A percentile compares a stretch with the other conserved stretches of the same genome.
Conservation (phyloP, 2,888 invertebrate species). For the Sepiola atlantica region DNA sequence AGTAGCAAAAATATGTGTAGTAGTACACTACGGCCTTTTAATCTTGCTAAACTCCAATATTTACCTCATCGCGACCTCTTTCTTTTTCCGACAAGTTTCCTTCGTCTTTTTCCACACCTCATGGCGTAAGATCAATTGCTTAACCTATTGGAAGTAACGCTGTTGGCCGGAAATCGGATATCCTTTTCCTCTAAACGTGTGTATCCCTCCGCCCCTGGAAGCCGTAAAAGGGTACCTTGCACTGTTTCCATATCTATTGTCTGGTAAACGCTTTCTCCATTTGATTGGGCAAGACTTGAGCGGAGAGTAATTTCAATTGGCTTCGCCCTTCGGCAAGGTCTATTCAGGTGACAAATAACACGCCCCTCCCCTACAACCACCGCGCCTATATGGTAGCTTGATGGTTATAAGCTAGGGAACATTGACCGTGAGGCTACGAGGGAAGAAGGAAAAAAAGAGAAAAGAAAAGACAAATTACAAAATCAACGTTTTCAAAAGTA, state of each 20-base stretch:
- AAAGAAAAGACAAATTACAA: too few species aligned
- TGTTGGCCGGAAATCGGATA: not conserved
- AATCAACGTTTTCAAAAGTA: too few species aligned
- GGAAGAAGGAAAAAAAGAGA: too few species aligned
- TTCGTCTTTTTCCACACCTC: not conserved
- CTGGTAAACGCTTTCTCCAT: not conserved
- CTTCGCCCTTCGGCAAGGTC: not conserved
- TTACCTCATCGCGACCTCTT: too few species aligned
- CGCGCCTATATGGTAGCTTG: not conserved
- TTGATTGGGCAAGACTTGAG: not conserved
- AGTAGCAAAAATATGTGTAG: too few species aligned
- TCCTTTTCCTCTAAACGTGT: not conserved
- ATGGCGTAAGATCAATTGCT: conserved; percentile 8
- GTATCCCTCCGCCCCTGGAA: not conserved
- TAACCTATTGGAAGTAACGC: conserved; percentile 15
- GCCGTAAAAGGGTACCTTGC: not conserved
- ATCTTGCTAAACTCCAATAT: too few species aligned
- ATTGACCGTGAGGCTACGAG: not conserved
- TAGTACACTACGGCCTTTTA: too few species aligned
- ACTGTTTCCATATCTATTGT: not conserved
- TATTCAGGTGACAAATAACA: not conserved
- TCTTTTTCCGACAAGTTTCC: not conserved
- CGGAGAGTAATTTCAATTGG: not conserved
- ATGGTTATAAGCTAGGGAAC: not conserved
- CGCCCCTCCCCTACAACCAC: too few species aligned